Percentiles rank a stretch among this genome's conserved stretches.
Conservation (phyloP, 2,113 vertebrate genomes). For the Micronycteris hirsuta region DNA sequence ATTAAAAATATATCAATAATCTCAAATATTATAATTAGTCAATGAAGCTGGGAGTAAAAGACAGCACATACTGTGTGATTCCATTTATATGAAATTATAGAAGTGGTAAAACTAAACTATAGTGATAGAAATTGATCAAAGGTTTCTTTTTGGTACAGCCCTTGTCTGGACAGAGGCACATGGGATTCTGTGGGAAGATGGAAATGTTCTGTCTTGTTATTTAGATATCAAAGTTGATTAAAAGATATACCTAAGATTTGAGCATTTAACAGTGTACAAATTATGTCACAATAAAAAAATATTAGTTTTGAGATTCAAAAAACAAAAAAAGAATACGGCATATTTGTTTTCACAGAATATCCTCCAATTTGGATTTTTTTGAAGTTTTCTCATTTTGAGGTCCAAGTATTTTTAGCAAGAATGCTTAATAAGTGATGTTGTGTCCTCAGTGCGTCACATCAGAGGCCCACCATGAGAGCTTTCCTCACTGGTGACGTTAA, state of each 20-base stretch:
- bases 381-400: neutral
- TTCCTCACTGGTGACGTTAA: neutral
- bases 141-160: neutral
- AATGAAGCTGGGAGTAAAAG: neutral
- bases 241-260: neutral
- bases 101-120: neutral
- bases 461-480: neutral
- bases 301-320: neutral
- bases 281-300: neutral
- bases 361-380: constrained; percentile 5
- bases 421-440: neutral
- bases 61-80: neutral
- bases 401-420: constrained; percentile 1
- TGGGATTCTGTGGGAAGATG: neutral
- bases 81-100: neutral
- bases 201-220: neutral
- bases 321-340: neutral
- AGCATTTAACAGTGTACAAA: neutral
- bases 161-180: neutral
- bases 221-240: neutral
- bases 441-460: neutral
- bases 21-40: neutral
- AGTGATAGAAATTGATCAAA: neutral
- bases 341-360: neutral
- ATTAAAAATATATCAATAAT: neutral